A percentile compares a stretch with the other conserved stretches of the same genome.
Evolutionary conservation across 2,113 vertebrate genomes (phyloP).

Genomic region (Barnardius zonarius): DNA sequence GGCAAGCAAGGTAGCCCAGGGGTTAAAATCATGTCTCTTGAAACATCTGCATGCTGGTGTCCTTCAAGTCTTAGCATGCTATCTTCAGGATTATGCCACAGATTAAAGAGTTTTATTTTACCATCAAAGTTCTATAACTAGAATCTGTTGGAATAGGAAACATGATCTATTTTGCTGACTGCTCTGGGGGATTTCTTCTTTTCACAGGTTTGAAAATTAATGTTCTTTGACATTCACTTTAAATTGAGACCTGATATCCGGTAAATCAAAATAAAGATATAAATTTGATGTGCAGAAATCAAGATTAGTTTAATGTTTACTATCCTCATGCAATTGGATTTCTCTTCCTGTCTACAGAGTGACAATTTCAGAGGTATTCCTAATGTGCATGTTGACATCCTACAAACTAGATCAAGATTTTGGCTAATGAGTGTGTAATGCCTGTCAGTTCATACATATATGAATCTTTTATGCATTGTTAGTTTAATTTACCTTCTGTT

Average conservation of each 20-base stretch:
- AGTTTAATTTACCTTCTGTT: conserved; percentile 7
- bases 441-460: not conserved
- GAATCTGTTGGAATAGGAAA: conserved; percentile 35
- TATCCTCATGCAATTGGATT: conserved; percentile 27
- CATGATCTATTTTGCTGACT: conserved; percentile 19
- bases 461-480: not conserved
- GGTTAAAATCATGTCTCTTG: conserved; percentile 33
- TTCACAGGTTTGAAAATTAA: conserved; percentile 10
- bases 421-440: not conserved
- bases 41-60: conserved; percentile 24
- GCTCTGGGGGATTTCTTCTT: conserved; percentile 17
- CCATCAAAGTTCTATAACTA: not conserved
- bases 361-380: not conserved
- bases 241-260: conserved; percentile 25
- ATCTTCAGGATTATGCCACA: conserved; percentile 12
- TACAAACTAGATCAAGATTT: conserved; percentile 1
- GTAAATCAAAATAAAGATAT: conserved; percentile 48
- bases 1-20: conserved; percentile 47
- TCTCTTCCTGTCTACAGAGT: conserved; percentile 25
- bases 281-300: conserved; percentile 40
- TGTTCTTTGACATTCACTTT: conserved; percentile 25
- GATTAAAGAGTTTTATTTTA: conserved; percentile 50
- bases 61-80: conserved; percentile 65
- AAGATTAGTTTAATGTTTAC: conserved; percentile 31
- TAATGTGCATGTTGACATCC: not conserved